Base-by-base conservation (phyloP, 2,888 invertebrate genomes). In the Pterobdella sp. region DNA sequence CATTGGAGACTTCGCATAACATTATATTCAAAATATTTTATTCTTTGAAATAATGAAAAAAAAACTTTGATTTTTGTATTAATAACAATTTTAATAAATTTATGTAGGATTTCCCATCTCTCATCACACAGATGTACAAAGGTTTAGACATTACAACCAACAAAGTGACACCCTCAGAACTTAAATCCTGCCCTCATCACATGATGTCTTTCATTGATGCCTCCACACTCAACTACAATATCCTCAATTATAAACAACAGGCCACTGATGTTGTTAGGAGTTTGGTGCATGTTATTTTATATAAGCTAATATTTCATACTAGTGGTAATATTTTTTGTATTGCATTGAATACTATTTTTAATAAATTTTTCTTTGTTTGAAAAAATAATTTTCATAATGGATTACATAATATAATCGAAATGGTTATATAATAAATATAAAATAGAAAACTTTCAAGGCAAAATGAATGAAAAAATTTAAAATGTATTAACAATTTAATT, bases 121-220 rank as follows among this genome's bases (percentile, higher is more conserved):
- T 49, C 36, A 60, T 74, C 64, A 74, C 76, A 2, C 87, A 94
- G 93, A 89, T 98, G 37, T 98, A 98, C 86, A 91, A 90, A 84
- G 92, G 93, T 0, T 85, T 97, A 80, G 90, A 96, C 81, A 89
- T 97, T 79, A 89, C 92, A 78, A 95, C 95, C 0, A 96, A 96
- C 35, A 96, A 97, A 85, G 93, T 82, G 0, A 91, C 91, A 0
- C 82, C 81, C 32, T 89, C 89, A 77, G 97, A 98, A 82, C 88
- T 88, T 79, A 82, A 86, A 37, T 83, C 87, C 78, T 90, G 89
- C 0, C 88, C 87, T 0, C 98, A 98, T 85, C 95, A 98, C 82
- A 86, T 97, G 80, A 86, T 98, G 76, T 91, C 93, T 82, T 88
- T 93, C 75, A 84, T 94, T 73, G 89, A 91, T 78, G 93, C 96